A percentile compares a stretch with the other conserved stretches of the same genome.
Conservation (phyloP, 2,797 vertebrate species). For the Bucorvus abyssinicus region DNA sequence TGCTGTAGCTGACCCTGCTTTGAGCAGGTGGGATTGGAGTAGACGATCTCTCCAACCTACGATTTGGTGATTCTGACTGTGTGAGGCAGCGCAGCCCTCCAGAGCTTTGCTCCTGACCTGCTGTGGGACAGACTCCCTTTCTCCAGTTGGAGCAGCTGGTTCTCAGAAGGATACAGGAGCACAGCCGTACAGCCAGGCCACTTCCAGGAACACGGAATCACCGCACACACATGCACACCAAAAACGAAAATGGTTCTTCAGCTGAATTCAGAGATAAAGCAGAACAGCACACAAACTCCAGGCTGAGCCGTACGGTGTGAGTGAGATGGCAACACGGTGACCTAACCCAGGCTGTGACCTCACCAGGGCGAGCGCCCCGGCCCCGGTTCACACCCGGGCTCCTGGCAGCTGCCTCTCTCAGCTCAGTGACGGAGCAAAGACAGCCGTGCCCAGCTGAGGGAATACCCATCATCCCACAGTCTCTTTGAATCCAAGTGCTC, state of each 20-base stretch:
- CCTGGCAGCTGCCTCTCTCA: neutral
- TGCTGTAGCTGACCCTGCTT: neutral
- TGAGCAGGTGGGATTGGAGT: neutral
- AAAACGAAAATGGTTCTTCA: neutral
- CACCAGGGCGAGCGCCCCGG: neutral
- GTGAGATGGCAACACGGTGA: fast-evolving
- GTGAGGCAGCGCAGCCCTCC: neutral
- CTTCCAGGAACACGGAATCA: neutral
- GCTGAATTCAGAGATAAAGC: neutral
- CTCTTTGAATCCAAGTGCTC: neutral
- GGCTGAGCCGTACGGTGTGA: neutral
- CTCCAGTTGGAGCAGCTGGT: neutral
- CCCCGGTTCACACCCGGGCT: fast-evolving
- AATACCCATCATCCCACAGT: neutral
- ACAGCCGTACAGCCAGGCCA: neutral
- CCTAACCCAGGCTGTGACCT: fast-evolving
- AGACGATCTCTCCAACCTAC: neutral
- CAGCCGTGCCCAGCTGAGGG: neutral
- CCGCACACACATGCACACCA: neutral
- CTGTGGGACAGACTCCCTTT: neutral
- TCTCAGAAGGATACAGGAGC: neutral
- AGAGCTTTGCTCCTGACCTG: neutral
- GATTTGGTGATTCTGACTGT: neutral
- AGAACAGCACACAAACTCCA: neutral
- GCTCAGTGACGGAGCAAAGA: neutral